Evolutionary conservation across 2,888 invertebrate species (phyloP).

Genomic region (Andrena dorsata): DNA sequence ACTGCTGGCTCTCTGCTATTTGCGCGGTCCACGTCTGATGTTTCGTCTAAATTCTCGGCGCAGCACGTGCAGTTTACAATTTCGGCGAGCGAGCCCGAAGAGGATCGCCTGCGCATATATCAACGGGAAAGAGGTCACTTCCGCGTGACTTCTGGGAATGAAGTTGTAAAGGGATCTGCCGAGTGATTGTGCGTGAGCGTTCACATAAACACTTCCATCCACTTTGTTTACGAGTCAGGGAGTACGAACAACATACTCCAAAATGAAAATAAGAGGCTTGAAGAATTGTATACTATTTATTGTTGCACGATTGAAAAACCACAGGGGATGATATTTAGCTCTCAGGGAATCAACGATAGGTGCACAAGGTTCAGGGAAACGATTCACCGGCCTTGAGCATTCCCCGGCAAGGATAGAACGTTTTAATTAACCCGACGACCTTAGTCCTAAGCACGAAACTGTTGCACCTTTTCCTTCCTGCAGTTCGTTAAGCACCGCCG

Average conservation of each 20-base stretch:
- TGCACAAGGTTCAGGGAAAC: not conserved
- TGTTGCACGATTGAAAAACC: no score
- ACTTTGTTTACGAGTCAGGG: not conserved
- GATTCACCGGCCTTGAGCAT: not conserved
- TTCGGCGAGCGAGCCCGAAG: slow-evolving; percentile 29
- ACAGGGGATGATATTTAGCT: not conserved
- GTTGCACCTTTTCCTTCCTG: not conserved
- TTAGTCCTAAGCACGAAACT: not conserved
- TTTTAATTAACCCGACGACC: not conserved
- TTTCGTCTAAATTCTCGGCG: not conserved
- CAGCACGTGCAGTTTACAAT: slow-evolving; percentile 3
- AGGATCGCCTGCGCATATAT: slow-evolving; percentile 18
- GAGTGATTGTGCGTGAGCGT: not conserved
- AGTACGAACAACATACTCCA: not conserved
- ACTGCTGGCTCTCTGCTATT: not conserved
- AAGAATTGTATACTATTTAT: no score
- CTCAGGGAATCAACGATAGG: not conserved
- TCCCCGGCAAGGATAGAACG: not conserved
- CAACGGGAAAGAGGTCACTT: slow-evolving; percentile 39
- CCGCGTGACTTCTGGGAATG: slow-evolving; percentile 31
- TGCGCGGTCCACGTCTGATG: not conserved
- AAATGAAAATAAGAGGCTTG: no score
- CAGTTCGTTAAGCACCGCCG: not conserved
- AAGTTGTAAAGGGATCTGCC: slow-evolving; percentile 12
- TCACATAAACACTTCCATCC: not conserved